phyloP scores from a whole-genome alignment of 2,888 invertebrate species.

The Xylota segnis region DNA sequence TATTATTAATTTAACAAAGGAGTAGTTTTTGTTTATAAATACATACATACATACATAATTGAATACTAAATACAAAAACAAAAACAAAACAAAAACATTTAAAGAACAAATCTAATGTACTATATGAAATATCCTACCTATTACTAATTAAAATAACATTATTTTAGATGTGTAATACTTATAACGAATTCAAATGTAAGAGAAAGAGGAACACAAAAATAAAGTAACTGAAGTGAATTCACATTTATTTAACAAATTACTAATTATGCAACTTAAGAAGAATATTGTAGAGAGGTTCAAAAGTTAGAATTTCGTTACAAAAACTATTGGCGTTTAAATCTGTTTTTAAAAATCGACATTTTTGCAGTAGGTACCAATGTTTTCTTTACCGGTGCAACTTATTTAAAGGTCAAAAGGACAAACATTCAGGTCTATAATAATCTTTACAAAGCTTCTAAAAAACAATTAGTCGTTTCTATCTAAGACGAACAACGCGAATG shows the following conservation, averaged over 20 bases:
- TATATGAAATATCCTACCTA: conserved; percentile 68
- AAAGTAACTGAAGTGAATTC: conserved; percentile 21
- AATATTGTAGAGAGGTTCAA: conserved; percentile 15
- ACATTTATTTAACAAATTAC: conserved; percentile 27
- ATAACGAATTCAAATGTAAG: conserved; percentile 7
- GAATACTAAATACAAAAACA: conserved; percentile 6
- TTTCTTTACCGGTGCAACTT: no score
- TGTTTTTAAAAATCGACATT: no score
- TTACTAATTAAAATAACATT: conserved; percentile 35
- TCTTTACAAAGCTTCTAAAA: not conserved
- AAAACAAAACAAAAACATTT: conserved; percentile 14
- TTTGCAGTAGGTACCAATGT: no score
- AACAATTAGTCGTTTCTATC: not conserved
- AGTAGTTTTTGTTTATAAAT: conserved; percentile 27
- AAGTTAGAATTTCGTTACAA: not conserved
- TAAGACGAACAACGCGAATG: not conserved
- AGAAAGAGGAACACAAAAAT: conserved; percentile 6
- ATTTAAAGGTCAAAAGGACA: no score
- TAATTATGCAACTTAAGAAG: conserved; percentile 14
- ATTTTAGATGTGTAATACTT: conserved; percentile 35
- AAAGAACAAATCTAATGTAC: conserved; percentile 33
- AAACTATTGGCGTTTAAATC: not conserved
- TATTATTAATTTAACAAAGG: conserved; percentile 52
- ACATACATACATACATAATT: not conserved
- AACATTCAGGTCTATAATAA: not conserved